These are phyloP conservation scores for Oryctolagus cuniculus DNA, from an alignment of 2,113 vertebrate genomes.

Conservation along the genomic window DNA sequence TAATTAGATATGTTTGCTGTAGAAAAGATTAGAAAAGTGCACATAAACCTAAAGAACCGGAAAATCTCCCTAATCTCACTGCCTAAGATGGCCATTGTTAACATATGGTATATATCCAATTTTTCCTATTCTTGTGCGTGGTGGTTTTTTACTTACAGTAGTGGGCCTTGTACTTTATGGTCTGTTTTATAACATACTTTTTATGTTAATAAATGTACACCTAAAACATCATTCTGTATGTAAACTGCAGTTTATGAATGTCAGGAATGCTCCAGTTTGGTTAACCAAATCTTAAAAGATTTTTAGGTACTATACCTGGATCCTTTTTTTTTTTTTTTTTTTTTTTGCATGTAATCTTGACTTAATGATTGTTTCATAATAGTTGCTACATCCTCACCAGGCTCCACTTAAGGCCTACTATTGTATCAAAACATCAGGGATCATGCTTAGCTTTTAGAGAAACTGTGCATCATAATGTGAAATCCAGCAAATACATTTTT, in stretches of 20 bases:
- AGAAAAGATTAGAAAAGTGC: slow-evolving; percentile 28
- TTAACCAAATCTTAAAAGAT: background rate
- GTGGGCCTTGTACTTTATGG: background rate
- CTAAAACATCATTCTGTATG: slow-evolving; percentile 31
- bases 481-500: slow-evolving; percentile 67
- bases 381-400: slow-evolving; percentile 54
- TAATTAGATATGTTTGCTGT: slow-evolving; percentile 31
- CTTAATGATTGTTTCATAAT: slow-evolving; percentile 36
- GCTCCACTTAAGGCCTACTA: background rate
- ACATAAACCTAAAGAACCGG: slow-evolving; percentile 26
- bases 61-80: slow-evolving; percentile 36
- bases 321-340: slow-evolving; percentile 15
- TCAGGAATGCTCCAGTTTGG: background rate
- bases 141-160: background rate
- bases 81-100: background rate
- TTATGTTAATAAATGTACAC: background rate
- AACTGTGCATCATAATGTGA: slow-evolving; percentile 47
- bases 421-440: slow-evolving; percentile 38
- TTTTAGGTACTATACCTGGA: slow-evolving; percentile 48
- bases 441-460: slow-evolving; percentile 53
- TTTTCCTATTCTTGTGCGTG: background rate
- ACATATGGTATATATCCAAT: background rate
- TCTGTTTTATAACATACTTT: slow-evolving; percentile 7
- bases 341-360: slow-evolving; percentile 59
- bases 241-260: slow-evolving; percentile 38